Evolutionary conservation across 2,797 vertebrate species (phyloP).

Genomic region (Nyctalus aviator): DNA sequence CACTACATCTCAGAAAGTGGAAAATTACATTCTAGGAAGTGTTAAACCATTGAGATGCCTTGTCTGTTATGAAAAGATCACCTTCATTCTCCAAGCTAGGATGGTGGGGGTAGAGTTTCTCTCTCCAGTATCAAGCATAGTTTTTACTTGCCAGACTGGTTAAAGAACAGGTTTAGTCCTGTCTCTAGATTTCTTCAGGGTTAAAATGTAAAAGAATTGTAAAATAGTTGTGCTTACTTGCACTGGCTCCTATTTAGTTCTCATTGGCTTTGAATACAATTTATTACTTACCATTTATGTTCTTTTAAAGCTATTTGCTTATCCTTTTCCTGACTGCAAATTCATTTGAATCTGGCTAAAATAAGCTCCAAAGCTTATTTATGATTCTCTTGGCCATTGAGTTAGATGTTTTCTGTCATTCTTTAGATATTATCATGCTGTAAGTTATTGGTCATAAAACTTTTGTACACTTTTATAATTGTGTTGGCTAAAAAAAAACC

Average conservation of each 20-base stretch:
- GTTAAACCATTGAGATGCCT: neutral
- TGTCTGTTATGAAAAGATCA: conserved; percentile 6
- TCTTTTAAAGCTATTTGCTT: conserved; percentile 64
- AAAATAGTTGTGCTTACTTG: conserved; percentile 71
- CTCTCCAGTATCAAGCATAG: conserved; percentile 74
- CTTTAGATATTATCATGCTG: neutral
- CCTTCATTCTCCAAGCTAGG: conserved; percentile 51
- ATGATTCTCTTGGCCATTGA: conserved; percentile 46
- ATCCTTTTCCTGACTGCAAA: conserved; percentile 39
- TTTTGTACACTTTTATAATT: conserved; percentile 7
- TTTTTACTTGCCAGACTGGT: conserved; percentile 66
- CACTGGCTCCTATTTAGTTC: conserved; percentile 68
- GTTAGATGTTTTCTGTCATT: conserved; percentile 12
- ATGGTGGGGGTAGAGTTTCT: conserved; percentile 63
- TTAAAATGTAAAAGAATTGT: conserved; percentile 78
- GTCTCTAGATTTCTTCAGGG: conserved; percentile 77
- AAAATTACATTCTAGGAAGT: neutral
- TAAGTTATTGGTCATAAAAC: conserved; percentile 36
- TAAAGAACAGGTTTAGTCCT: conserved; percentile 85
- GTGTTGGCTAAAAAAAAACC: neutral
- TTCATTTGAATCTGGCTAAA: conserved; percentile 51
- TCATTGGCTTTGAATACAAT: conserved; percentile 78
- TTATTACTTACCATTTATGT: conserved; percentile 26
- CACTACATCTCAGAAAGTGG: conserved; percentile 2
- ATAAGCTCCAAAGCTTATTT: conserved; percentile 57